Base-by-base conservation (phyloP, 1,140 invertebrate genomes). In the Drosophila quadrilineata region DNA sequence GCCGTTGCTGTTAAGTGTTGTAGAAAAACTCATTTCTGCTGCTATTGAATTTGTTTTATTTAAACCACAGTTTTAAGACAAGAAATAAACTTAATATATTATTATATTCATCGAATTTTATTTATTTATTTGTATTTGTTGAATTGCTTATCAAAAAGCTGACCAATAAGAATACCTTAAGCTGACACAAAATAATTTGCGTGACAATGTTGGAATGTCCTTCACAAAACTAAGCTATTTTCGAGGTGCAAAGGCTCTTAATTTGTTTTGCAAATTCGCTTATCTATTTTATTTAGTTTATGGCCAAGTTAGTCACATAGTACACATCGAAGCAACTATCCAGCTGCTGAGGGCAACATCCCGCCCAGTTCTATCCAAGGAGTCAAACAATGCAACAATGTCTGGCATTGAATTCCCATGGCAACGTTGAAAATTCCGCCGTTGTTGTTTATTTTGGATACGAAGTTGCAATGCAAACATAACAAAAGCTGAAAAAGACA, bases 381-480 rank as follows among this genome's bases (percentile, higher is more conserved):
- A 84, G 77, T 70, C 71, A 58, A 71, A 86, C 53, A 65, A 69
- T 69, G 58, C 52, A 64, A 70, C 66, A 79, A 85, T 67, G 79
- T 71, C n/a, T 75, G 74, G 67, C 66, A 64, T 62, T 56, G 3
- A 45, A 75, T 85, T 68, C 24, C 74, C 71, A 79, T 84, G 66
- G 50, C 45, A 79, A 84, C 79, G 38, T n/a, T 33, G 46, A 57
- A 68, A 77, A 85, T 79, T 79, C 79, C 79, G 53, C 67, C 75
- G 79, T 84, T 74, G 65, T 84, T 84, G 79, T 84, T 84, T 84
- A 84, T 85, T 84, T 84, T 74, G 70, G 68, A 85, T 71, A 84
- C 79, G 76, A 85, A 21, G 29, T 31, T 31, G 31, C 28, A 28
- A 19, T 49, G 21, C 29, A 60, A 64, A 56, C 21, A 63, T 24